Evolutionary conservation across 2,888 invertebrate genomes (phyloP).

Genomic region (Hylaea fasciaria): DNA sequence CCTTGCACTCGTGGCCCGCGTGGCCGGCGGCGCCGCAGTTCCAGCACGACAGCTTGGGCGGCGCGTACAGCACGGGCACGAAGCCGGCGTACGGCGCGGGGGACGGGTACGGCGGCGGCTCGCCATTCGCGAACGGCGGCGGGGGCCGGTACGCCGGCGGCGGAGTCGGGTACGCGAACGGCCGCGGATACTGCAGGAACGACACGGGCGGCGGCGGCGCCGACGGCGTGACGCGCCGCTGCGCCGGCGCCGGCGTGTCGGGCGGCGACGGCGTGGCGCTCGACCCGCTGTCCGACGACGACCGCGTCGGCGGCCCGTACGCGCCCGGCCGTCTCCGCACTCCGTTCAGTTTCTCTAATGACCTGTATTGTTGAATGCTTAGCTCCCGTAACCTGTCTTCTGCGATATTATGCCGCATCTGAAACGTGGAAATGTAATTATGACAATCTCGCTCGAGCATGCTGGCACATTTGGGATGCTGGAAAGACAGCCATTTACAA

Average conservation of each 20-base stretch:
- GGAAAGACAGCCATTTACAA: too few species aligned
- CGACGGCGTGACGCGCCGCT: conserved; percentile 60
- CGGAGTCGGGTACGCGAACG: conserved; percentile 73
- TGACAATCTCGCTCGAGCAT: too few species aligned
- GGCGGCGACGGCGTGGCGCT: conserved; percentile 75
- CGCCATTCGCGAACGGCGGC: conserved; percentile 78
- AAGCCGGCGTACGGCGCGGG: conserved; percentile 75
- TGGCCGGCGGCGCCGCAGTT: conserved; percentile 96
- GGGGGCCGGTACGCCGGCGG: conserved; percentile 75
- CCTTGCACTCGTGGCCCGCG: conserved; percentile 93
- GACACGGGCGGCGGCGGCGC: conserved; percentile 60
- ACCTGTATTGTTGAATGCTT: conserved; percentile 83
- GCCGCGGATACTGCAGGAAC: conserved; percentile 70
- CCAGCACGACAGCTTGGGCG: conserved; percentile 91
- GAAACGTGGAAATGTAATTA: conserved; percentile 38
- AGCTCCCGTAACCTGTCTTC: conserved; percentile 87
- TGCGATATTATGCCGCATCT: conserved; percentile 86
- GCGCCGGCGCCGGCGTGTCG: conserved; percentile 67
- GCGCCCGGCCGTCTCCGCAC: conserved; percentile 79
- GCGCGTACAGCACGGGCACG: conserved; percentile 84
- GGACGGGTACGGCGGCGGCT: conserved; percentile 76
- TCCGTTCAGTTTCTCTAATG: conserved; percentile 84
- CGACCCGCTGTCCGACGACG: conserved; percentile 78
- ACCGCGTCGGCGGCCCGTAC: conserved; percentile 61
- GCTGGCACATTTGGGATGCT: too few species aligned